Evolutionary conservation across 2,888 invertebrate species (phyloP).

Genomic region (Drosophila testacea): DNA sequence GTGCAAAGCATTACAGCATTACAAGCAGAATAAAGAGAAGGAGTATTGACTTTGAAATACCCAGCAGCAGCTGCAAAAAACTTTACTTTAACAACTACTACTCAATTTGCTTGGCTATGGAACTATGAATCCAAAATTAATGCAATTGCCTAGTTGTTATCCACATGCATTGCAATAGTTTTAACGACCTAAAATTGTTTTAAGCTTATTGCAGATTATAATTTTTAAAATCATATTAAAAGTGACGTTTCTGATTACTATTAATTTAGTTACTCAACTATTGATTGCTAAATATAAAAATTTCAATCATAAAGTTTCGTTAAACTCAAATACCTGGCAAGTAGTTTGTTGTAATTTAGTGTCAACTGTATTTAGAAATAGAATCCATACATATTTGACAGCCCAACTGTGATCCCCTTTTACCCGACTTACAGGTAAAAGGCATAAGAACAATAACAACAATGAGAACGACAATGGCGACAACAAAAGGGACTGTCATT

Average conservation of each 20-base stretch:
- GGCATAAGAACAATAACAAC: constrained; percentile 38
- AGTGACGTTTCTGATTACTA: background rate
- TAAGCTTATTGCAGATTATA: no score
- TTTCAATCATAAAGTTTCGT: no score
- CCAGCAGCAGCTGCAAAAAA: background rate
- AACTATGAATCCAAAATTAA: background rate
- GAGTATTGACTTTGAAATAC: constrained; percentile 23
- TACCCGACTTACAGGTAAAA: background rate
- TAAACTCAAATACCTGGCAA: no score
- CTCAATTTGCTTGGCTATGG: background rate
- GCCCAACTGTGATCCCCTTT: constrained; percentile 4
- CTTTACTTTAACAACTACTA: background rate
- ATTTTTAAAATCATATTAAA: no score
- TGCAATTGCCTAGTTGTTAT: background rate
- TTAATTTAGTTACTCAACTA: no score
- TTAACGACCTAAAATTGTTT: background rate
- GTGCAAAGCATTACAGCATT: constrained; percentile 64
- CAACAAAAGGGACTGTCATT: constrained; percentile 64
- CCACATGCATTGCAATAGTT: background rate
- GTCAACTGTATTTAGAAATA: no score
- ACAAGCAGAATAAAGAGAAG: background rate
- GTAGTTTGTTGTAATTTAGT: no score
- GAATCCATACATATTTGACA: no score
- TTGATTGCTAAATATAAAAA: no score
- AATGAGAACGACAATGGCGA: constrained; percentile 36